Evolutionary conservation across 2,797 vertebrate species (phyloP).

Genomic region (Protonibea diacanthus): DNA sequence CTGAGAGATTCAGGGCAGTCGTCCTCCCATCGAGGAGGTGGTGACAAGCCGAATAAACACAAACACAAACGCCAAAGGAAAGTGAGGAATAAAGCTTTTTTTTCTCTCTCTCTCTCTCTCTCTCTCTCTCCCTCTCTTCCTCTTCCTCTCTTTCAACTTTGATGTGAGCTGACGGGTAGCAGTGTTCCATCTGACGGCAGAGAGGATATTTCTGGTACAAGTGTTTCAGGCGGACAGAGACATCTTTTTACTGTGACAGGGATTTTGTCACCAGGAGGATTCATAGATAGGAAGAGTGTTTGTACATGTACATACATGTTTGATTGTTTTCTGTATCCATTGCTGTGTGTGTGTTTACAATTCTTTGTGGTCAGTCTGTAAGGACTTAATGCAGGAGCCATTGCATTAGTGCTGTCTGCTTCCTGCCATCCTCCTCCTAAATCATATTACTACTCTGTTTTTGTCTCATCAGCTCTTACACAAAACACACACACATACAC

Average conservation of each 20-base stretch:
- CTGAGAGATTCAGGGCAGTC: constrained; percentile 67
- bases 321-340: constrained; percentile 13
- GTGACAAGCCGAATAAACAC: constrained; percentile 62
- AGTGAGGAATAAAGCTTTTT: constrained; percentile 56
- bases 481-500: constrained; percentile 43
- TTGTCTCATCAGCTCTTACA: constrained; percentile 69
- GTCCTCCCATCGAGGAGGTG: constrained; percentile 44
- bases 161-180: constrained; percentile 71
- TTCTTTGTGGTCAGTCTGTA: constrained; percentile 65
- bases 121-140: constrained; percentile 26
- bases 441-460: constrained; percentile 78
- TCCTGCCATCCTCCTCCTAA: constrained; percentile 76
- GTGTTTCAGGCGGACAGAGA: constrained; percentile 62
- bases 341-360: constrained; percentile 36
- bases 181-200: constrained; percentile 69
- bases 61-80: constrained; percentile 57
- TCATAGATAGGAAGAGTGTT: constrained; percentile 24
- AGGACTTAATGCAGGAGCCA: constrained; percentile 78
- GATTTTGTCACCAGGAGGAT: constrained; percentile 33
- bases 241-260: constrained; percentile 56
- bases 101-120: constrained; percentile 20
- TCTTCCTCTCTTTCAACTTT: constrained; percentile 62
- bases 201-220: constrained; percentile 73
- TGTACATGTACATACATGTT: constrained; percentile 6
- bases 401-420: constrained; percentile 82